Evolutionary conservation across 2,113 vertebrate genomes (phyloP).

Genomic region (Centropus bengalensis): DNA sequence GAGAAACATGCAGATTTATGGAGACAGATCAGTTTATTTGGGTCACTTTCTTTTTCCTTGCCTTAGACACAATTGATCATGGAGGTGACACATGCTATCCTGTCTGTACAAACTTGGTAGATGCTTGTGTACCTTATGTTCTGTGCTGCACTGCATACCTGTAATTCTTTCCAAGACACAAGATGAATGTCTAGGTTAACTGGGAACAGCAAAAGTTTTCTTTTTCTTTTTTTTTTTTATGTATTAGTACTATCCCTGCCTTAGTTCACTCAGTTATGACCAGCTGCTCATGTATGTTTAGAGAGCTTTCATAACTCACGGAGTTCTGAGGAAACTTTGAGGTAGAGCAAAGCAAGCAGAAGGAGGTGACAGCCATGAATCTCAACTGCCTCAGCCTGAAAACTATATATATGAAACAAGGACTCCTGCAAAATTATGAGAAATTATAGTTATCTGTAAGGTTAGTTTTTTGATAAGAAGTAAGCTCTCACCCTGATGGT

Average conservation of each 20-base stretch:
- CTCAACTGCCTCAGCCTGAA: neutral
- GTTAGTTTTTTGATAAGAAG: neutral
- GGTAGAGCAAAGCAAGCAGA: neutral
- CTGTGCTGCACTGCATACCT: neutral
- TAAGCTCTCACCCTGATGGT: neutral
- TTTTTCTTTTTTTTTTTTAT: constrained; percentile 27
- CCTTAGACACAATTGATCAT: neutral
- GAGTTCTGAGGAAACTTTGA: neutral
- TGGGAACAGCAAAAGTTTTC: neutral
- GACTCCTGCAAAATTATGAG: neutral
- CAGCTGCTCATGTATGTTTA: neutral
- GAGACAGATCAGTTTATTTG: neutral
- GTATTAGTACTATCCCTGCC: neutral
- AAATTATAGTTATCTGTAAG: neutral
- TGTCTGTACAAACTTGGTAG: neutral
- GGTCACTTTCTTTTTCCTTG: neutral
- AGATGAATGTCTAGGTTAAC: neutral
- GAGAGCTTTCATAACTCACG: neutral
- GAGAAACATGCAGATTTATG: constrained; percentile 4
- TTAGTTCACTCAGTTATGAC: neutral
- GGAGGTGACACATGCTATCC: neutral
- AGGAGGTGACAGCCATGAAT: neutral
- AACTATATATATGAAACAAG: neutral
- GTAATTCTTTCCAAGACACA: neutral
- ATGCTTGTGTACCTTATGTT: neutral